Evolutionary conservation across 2,797 vertebrate species (phyloP), one percentile per base, ranked within the genome.

Genomic region (Paratrypauchen microcephalus): DNA sequence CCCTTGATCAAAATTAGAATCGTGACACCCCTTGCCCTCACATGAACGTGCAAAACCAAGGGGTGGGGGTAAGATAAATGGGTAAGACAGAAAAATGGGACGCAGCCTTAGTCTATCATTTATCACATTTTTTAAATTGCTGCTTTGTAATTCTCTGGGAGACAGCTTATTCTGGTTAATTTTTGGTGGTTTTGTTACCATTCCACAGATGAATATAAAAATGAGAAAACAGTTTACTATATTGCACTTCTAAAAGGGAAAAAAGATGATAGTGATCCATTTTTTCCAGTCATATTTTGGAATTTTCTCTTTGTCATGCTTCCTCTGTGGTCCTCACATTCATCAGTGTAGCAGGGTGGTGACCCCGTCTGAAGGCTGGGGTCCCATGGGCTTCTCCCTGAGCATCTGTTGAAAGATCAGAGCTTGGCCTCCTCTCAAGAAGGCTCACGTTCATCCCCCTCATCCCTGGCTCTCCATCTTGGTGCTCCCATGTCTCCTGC

Each of bases 371-470:
- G 84, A 85, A 78, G 88, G 80, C 56, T 80, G 75, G 61, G 66
- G 85, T 91, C 88, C 88, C 88, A 72, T 74, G 90, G 83, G 90
- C 85, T 81, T 83, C 81, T 83, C 41, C 50, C 76, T 63, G 81
- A 91, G 88, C 84, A 83, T 91, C 88, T 87, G 86, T 86, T 89
- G 89, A 93, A 91, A 92, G 87, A 91, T 92, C 90, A 88, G 87
- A 89, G 90, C 78, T 63, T 81, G 60, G 76, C 79, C 87, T 85
- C 39, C 87, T 72, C 90, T 86, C 79, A 86, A 91, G 85, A 79
- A 88, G 86, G 72, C 82, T 86, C 86, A 74, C 75, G 81, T 84
- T 87, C 83, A 85, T 82, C 81, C 83, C 74, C 77, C 84, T 87
- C 83, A 85, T 82, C 81, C 83, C 74, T 77, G 70, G 78, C 76